These are phyloP conservation scores for Orthochromis indermauri DNA, from an alignment of 2,113 vertebrate species.

Conservation along the genomic window DNA sequence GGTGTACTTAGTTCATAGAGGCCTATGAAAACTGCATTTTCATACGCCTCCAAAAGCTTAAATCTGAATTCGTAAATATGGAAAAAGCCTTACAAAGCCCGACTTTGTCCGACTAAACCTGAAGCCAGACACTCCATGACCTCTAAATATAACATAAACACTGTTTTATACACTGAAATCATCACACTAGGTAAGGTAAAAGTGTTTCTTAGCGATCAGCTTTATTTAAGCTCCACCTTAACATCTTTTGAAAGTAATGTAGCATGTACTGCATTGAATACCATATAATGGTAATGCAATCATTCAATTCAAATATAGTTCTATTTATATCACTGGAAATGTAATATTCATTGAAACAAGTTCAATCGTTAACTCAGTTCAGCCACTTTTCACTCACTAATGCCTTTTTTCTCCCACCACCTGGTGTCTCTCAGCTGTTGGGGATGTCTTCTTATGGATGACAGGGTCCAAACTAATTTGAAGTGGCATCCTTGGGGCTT, in stretches of 20 bases:
- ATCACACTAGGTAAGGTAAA: neutral
- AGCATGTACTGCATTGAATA: neutral
- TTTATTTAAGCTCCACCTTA: neutral
- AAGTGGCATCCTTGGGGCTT: conserved; percentile 28
- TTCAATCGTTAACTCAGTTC: neutral
- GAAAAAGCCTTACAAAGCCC: neutral
- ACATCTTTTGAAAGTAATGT: neutral
- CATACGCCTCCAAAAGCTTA: neutral
- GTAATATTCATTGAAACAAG: neutral
- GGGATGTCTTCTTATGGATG: neutral
- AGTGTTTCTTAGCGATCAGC: fast-evolving
- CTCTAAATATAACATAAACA: neutral
- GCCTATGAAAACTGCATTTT: neutral
- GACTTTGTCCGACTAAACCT: neutral
- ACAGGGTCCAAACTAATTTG: conserved; percentile 21
- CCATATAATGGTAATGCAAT: neutral
- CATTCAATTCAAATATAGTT: neutral
- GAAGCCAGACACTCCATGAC: neutral
- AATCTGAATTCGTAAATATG: neutral
- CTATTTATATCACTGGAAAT: neutral
- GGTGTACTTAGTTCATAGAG: neutral
- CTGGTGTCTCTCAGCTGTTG: conserved; percentile 32
- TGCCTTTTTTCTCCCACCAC: conserved; percentile 9
- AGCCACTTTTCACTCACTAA: neutral
- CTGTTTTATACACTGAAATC: neutral